Conservation (phyloP, 2,113 vertebrate genomes). For the Pituophis catenifer region DNA sequence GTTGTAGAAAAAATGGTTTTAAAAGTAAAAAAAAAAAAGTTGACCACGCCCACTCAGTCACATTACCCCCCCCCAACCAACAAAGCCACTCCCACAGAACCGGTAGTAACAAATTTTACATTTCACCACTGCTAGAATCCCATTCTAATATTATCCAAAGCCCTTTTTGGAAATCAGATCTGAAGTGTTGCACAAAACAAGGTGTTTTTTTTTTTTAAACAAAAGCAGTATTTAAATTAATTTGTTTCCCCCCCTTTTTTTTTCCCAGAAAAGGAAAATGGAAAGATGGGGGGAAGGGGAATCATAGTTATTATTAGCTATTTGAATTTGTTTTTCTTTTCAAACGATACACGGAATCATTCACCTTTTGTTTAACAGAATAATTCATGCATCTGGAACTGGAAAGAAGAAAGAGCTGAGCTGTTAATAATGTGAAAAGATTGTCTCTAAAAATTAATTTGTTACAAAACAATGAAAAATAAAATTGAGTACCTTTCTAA, state of each 20-base stretch:
- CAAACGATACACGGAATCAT: slow-evolving; percentile 22
- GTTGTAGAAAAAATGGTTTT: no score
- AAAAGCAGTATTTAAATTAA: background rate
- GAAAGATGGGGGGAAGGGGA: background rate
- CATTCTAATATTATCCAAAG: background rate
- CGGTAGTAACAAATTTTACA: no score
- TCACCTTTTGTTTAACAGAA: slow-evolving; percentile 60
- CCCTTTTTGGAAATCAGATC: background rate
- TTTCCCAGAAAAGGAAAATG: slow-evolving; percentile 1
- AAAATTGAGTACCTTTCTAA: slow-evolving; percentile 57
- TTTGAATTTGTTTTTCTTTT: slow-evolving; percentile 38
- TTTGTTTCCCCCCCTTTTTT: background rate
- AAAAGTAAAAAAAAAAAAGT: no score
- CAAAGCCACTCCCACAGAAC: no score
- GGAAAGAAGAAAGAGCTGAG: slow-evolving; percentile 44
- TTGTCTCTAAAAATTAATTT: slow-evolving; percentile 58
- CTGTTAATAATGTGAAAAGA: slow-evolving; percentile 58
- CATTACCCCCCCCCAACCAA: no score
- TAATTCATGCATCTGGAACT: slow-evolving; percentile 50
- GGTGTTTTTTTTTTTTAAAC: background rate
- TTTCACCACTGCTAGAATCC: background rate
- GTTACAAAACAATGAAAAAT: slow-evolving; percentile 44
- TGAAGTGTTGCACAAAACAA: background rate
- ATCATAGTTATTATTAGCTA: slow-evolving; percentile 49
- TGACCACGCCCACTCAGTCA: no score